Evolutionary conservation across 1,140 invertebrate genomes (phyloP), one percentile per base, ranked within the genome.

Genomic region (Zaprionus inermis): DNA sequence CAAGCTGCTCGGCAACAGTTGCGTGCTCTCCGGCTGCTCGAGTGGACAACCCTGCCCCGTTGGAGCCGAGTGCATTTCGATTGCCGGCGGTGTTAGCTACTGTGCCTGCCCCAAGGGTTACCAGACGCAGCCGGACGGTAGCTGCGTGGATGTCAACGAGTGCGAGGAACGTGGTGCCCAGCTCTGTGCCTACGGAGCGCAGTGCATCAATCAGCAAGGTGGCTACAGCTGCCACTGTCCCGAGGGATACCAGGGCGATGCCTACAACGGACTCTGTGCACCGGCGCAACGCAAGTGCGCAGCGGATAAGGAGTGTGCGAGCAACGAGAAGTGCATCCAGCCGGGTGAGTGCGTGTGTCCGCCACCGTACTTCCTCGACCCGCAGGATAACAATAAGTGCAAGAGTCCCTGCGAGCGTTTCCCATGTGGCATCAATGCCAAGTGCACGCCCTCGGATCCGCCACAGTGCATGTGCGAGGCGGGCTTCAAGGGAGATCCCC

Each of bases 341-440:
- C 97, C 97, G 1, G 97, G 97, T 1, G 95, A 97, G 93, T 98
- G 97, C 89, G 94, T 97, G 3, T 98, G 97, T 91, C 96, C 96
- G 24, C 96, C 97, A 18, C 97, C 97, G 1, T 98, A 96, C 92
- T 98, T 97, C 91, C 95, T 96, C 20, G 97, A 98, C 91, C 94
- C 95, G 14, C 92, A 94, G 28, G 96, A 97, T 90, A 95, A 95
- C 41, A 96, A 97, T 88, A 95, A 96, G 83, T 98, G 97, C 92
- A 98, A 97, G 93, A 98, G 96, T 94, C 97, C 97, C 5, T 97
- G 97, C 88, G 96, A 97, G 91, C 94, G 96, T 58, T 97, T 96
- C 91, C 95, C 96, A 2, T 99, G 98, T 88, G 97, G 98, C 16
- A 95, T 97, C n/a, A 98, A 98, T 92, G 96, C 97, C 1, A 97